Conservation (phyloP, 2,888 invertebrate species). For the Pelosia muscerda region DNA sequence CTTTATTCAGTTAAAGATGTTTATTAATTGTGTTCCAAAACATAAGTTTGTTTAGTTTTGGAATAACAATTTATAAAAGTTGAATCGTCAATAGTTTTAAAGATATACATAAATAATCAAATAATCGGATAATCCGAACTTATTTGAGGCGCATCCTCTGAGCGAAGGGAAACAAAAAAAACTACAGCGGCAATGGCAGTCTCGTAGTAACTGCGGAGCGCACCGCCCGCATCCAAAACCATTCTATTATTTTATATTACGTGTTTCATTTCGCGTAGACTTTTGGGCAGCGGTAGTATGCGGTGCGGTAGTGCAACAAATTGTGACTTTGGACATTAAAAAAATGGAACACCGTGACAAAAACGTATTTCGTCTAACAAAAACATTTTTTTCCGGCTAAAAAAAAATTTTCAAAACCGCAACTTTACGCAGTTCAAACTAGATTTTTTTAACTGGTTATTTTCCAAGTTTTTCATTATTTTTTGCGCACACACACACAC, state of each 20-base stretch:
- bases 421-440: slow-evolving; percentile 84
- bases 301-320: slow-evolving; percentile 80
- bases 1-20: no score
- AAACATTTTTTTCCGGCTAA: slow-evolving; percentile 65
- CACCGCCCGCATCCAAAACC: slow-evolving; percentile 80
- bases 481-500: slow-evolving; percentile 56
- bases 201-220: slow-evolving; percentile 78
- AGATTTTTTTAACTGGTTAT: slow-evolving; percentile 75
- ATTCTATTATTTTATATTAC: slow-evolving; percentile 84
- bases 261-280: slow-evolving; percentile 86
- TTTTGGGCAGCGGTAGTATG: slow-evolving; percentile 82
- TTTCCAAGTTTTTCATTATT: slow-evolving; percentile 59
- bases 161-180: slow-evolving; percentile 81
- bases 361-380: slow-evolving; percentile 50
- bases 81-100: slow-evolving; percentile 27
- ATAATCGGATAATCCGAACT: slow-evolving; percentile 69
- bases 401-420: slow-evolving; percentile 75
- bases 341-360: slow-evolving; percentile 69
- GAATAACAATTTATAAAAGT: not conserved
- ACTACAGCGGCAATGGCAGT: slow-evolving; percentile 70
- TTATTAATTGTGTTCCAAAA: not conserved
- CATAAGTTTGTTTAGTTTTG: not conserved
- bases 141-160: slow-evolving; percentile 78
- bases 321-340: slow-evolving; percentile 82
- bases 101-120: slow-evolving; percentile 53